These are phyloP conservation scores for Galemys pyrenaicus DNA, from an alignment of 2,113 vertebrate species.

Conservation along the genomic window DNA sequence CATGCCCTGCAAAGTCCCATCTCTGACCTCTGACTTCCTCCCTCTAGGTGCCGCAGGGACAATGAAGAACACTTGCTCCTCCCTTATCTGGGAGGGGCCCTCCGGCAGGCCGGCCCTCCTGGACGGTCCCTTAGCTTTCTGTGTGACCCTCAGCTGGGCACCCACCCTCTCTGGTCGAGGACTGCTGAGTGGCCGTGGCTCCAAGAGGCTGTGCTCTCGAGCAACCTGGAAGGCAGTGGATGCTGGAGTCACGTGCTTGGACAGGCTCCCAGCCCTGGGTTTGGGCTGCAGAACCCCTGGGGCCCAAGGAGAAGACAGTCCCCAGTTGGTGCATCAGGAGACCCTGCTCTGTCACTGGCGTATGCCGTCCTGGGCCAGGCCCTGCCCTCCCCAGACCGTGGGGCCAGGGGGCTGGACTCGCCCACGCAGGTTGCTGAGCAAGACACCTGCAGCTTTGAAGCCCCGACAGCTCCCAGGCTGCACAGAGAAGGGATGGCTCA, in stretches of 20 bases:
- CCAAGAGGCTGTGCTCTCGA: conserved; percentile 4
- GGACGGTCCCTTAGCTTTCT: background rate
- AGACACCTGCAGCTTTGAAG: background rate
- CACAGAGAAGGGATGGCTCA: background rate
- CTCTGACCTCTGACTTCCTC: background rate
- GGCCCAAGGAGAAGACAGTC: conserved; percentile 4
- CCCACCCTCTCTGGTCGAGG: conserved; percentile 28
- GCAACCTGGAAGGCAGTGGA: background rate
- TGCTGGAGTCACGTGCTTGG: background rate
- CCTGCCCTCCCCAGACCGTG: background rate
- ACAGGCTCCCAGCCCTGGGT: conserved; percentile 3
- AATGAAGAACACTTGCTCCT: background rate
- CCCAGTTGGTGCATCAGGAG: background rate
- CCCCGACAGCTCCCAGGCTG: background rate
- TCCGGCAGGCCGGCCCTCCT: background rate
- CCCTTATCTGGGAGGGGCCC: background rate
- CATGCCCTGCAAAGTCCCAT: too few species aligned
- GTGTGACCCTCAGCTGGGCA: background rate
- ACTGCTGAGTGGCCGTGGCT: conserved; percentile 54
- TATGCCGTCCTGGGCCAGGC: conserved; percentile 7
- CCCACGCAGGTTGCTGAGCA: background rate
- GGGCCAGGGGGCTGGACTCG: background rate
- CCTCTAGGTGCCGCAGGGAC: conserved; percentile 64
- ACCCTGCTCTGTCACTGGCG: background rate
- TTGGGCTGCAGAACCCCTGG: conserved; percentile 14